These are phyloP conservation scores for Aporrectodea caliginosa DNA, from an alignment of 1,140 invertebrate species.

Conservation along the genomic window DNA sequence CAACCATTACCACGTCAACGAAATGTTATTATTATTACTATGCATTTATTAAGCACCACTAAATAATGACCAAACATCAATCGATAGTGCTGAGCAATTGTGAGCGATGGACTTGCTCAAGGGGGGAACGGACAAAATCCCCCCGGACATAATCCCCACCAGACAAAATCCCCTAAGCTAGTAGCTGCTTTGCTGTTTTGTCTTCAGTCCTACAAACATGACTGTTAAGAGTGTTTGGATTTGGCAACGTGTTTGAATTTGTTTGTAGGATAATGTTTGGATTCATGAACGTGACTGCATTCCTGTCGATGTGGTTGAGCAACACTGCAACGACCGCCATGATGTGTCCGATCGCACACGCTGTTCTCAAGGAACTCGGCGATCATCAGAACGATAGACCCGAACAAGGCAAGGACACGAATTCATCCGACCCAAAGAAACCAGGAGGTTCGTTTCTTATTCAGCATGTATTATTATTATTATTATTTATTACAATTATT, in stretches of 20 bases:
- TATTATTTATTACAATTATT: too few relatives aligned
- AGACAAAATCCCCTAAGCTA: too few relatives aligned
- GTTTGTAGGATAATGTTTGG: conserved; percentile 52
- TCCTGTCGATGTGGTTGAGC: conserved; percentile 79
- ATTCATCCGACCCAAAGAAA: neutral
- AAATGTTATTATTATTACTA: too few relatives aligned
- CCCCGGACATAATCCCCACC: neutral
- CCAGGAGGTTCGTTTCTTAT: neutral
- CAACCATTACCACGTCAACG: too few relatives aligned
- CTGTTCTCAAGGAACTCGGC: conserved; percentile 43
- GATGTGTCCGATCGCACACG: conserved; percentile 56
- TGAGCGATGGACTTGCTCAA: neutral
- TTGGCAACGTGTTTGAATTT: neutral
- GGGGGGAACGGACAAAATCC: neutral
- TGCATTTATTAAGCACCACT: too few relatives aligned
- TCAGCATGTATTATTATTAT: neutral
- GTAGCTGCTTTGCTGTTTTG: too few relatives aligned
- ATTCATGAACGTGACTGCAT: conserved; percentile 71
- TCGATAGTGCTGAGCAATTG: neutral
- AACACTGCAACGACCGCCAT: conserved; percentile 67
- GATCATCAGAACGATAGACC: conserved; percentile 9
- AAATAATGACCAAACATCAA: too few relatives aligned
- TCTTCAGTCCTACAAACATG: neutral
- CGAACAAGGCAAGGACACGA: neutral
- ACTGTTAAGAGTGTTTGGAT: neutral